A percentile compares a stretch with the other conserved stretches of the same genome.
phyloP scores from a whole-genome alignment of 2,888 invertebrate genomes.

The Eumerus sabulonum region DNA sequence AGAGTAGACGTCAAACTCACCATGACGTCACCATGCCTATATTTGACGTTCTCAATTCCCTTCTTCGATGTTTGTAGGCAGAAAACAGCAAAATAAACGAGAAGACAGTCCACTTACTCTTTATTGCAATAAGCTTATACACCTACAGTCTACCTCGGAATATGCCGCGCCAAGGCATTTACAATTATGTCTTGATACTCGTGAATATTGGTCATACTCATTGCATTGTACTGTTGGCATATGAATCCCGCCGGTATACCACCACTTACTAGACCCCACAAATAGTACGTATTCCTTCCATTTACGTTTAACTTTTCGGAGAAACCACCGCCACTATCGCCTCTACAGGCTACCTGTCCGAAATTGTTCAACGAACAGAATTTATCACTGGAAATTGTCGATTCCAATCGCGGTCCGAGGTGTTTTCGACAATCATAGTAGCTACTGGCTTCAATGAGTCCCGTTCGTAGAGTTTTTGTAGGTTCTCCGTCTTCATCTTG shows the following conservation, averaged over 20 bases:
- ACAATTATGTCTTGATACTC: slow-evolving; percentile 33
- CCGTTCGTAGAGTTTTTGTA: slow-evolving; percentile 60
- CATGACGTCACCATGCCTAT: too few relatives aligned
- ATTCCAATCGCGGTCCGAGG: slow-evolving; percentile 54
- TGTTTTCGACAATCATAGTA: slow-evolving; percentile 63
- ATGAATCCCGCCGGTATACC: slow-evolving; percentile 42
- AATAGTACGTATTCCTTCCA: slow-evolving; percentile 52
- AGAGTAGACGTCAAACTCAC: too few relatives aligned
- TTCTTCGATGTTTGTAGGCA: too few relatives aligned
- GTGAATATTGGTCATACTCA: slow-evolving; percentile 67
- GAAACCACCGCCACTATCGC: slow-evolving; percentile 74
- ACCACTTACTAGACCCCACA: slow-evolving; percentile 73
- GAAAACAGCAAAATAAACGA: too few relatives aligned
- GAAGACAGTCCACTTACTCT: too few relatives aligned
- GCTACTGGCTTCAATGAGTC: slow-evolving; percentile 63
- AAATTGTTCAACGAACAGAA: slow-evolving; percentile 73
- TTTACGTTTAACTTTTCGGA: slow-evolving; percentile 36
- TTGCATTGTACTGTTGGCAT: slow-evolving; percentile 34
- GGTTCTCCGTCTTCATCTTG: slow-evolving; percentile 30
- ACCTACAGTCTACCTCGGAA: too few relatives aligned
- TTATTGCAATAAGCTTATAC: too few relatives aligned
- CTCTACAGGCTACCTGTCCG: slow-evolving; percentile 69
- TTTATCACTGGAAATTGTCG: slow-evolving; percentile 73
- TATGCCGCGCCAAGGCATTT: too few relatives aligned
- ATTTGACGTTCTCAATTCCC: too few relatives aligned